Evolutionary conservation across 2,113 vertebrate genomes (phyloP).

Genomic region (Nerophis lumbriciformis): DNA sequence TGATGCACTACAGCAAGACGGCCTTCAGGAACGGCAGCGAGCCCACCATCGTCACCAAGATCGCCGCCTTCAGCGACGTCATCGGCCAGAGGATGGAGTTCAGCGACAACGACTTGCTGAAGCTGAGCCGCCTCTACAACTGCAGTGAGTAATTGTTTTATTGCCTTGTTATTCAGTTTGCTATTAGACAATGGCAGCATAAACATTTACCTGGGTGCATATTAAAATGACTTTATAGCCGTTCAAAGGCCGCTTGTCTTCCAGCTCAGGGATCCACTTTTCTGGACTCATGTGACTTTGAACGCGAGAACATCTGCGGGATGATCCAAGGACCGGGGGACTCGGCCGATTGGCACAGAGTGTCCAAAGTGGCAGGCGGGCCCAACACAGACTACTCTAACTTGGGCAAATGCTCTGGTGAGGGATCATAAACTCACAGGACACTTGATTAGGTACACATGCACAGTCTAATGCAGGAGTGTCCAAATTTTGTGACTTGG

Average conservation of each 20-base stretch:
- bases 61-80: slow-evolving; percentile 80
- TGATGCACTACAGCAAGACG: slow-evolving; percentile 90
- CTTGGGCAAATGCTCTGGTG: slow-evolving; percentile 84
- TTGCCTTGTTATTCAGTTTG: neutral
- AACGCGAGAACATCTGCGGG: slow-evolving; percentile 85
- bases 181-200: slow-evolving; percentile 4
- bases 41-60: slow-evolving; percentile 86
- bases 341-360: slow-evolving; percentile 71
- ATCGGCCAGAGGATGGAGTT: slow-evolving; percentile 94
- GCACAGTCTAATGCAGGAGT: no score
- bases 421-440: neutral
- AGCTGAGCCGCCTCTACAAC: slow-evolving; percentile 84
- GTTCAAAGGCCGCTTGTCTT: slow-evolving; percentile 40
- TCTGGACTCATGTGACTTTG: slow-evolving; percentile 88
- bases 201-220: neutral
- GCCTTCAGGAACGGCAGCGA: slow-evolving; percentile 76
- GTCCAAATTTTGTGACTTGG: no score
- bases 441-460: neutral
- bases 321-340: slow-evolving; percentile 83
- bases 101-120: slow-evolving; percentile 83
- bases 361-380: slow-evolving; percentile 61
- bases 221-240: slow-evolving; percentile 18
- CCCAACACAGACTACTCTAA: slow-evolving; percentile 80
- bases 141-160: slow-evolving; percentile 75
- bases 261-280: slow-evolving; percentile 81